Conservation (phyloP, 1,140 invertebrate species). For the Pachyrhynchus sulphureomaculatus region DNA sequence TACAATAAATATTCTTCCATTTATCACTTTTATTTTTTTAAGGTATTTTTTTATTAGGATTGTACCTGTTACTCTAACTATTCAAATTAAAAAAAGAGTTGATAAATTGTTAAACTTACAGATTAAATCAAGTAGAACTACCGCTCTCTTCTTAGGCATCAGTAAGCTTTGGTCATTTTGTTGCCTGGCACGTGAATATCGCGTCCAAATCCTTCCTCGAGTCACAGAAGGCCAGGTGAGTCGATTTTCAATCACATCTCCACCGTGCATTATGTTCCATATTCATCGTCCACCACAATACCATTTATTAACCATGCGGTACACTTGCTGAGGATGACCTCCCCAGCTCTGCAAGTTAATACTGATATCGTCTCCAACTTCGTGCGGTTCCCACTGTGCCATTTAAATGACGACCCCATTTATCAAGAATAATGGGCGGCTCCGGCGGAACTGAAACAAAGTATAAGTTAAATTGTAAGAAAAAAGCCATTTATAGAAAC, state of each 20-base stretch:
- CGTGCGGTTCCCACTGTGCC: conserved; percentile 74
- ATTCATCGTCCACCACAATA: conserved; percentile 72
- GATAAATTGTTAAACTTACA: conserved; percentile 79
- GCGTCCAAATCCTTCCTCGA: conserved; percentile 76
- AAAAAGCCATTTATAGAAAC: conserved; percentile 21
- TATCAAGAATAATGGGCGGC: conserved; percentile 78
- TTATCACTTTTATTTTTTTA: too few relatives aligned
- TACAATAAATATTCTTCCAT: too few relatives aligned
- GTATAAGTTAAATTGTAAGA: conserved; percentile 21
- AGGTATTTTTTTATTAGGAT: too few relatives aligned
- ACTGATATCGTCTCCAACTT: conserved; percentile 69
- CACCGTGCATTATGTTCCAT: conserved; percentile 77
- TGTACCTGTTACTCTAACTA: too few relatives aligned
- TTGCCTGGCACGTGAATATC: conserved; percentile 81
- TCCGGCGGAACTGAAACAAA: conserved; percentile 76
- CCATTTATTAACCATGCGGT: conserved; percentile 75
- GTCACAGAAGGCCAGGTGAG: conserved; percentile 71
- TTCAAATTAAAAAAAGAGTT: too few relatives aligned
- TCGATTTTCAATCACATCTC: conserved; percentile 82
- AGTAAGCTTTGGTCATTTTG: conserved; percentile 77
- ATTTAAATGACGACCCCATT: conserved; percentile 70
- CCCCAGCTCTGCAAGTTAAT: conserved; percentile 65
- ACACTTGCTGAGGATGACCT: conserved; percentile 66
- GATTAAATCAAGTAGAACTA: conserved; percentile 76
- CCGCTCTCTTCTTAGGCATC: conserved; percentile 73